Percentiles rank a stretch among this genome's conserved stretches.
These are phyloP conservation scores for Eclectus roratus DNA, from an alignment of 2,113 vertebrate species.

Conservation along the genomic window DNA sequence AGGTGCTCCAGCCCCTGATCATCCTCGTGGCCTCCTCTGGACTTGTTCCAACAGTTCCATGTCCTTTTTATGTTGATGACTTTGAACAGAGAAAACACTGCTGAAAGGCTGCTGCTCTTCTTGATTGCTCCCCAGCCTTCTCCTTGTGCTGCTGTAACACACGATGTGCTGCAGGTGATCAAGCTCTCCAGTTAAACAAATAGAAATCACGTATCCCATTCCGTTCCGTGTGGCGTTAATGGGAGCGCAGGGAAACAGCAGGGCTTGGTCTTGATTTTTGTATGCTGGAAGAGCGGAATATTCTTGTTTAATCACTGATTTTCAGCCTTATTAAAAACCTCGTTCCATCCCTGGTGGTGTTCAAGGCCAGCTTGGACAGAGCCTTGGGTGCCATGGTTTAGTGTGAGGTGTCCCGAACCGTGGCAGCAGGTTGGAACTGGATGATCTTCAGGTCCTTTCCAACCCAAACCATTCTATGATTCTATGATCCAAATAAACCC, in stretches of 20 bases:
- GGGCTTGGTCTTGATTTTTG: not conserved
- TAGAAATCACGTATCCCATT: too few species aligned
- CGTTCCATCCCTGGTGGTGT: not conserved
- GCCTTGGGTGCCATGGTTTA: too few species aligned
- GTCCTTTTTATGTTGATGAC: too few species aligned
- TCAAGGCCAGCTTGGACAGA: too few species aligned
- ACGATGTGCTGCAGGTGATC: not conserved
- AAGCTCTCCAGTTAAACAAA: not conserved
- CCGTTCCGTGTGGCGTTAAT: not conserved
- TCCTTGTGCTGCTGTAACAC: not conserved
- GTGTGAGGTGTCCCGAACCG: too few species aligned
- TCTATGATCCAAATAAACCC: not conserved
- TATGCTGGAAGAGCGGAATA: not conserved
- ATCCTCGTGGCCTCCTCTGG: too few species aligned
- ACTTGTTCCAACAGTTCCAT: too few species aligned
- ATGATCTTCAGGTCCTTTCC: too few species aligned
- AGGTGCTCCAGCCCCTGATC: too few species aligned
- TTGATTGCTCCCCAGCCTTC: not conserved
- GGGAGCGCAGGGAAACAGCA: not conserved
- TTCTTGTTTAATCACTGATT: not conserved
- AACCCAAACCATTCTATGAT: too few species aligned
- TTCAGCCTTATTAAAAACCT: not conserved
- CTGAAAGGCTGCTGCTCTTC: not conserved
- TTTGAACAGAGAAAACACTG: not conserved
- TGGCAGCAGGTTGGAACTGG: too few species aligned